These are phyloP conservation scores for Monoplex corrugatus DNA, from an alignment of 2,888 invertebrate species.

Conservation along the genomic window DNA sequence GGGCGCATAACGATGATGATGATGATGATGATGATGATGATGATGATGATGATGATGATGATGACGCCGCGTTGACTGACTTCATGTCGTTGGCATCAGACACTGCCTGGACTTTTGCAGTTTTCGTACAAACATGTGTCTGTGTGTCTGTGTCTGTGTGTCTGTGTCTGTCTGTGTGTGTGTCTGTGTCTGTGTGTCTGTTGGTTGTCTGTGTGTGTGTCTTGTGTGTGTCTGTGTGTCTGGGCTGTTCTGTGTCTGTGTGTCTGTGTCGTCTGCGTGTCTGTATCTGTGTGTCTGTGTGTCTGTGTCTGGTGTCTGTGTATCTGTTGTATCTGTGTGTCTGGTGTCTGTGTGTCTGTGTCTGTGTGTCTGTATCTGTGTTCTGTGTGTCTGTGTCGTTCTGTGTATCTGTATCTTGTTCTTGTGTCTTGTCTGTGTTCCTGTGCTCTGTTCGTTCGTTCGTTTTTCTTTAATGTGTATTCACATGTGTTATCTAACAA, in stretches of 20 bases:
- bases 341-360: conserved; percentile 28
- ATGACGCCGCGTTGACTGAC: too few relatives aligned
- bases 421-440: too few relatives aligned
- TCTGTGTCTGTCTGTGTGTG: conserved; percentile 4
- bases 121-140: not conserved
- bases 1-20: conserved; percentile 43
- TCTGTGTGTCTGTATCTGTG: conserved; percentile 39
- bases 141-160: conserved; percentile 36
- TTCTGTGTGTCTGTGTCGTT: conserved; percentile 22
- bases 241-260: conserved; percentile 33
- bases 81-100: too few relatives aligned
- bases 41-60: conserved; percentile 14
- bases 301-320: conserved; percentile 20
- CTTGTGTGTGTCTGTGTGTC: conserved; percentile 36
- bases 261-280: conserved; percentile 35
- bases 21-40: conserved; percentile 45
- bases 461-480: not conserved
- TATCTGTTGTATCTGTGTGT: conserved; percentile 44
- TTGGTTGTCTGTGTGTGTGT: not conserved
- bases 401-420: too few relatives aligned
- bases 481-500: too few relatives aligned
- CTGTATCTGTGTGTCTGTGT: conserved; percentile 33
- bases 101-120: not conserved
- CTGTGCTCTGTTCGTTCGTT: not conserved
- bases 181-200: not conserved